These are phyloP conservation scores for Cyprichromis sp. DNA, from an alignment of 2,113 vertebrate genomes.

Conservation along the genomic window DNA sequence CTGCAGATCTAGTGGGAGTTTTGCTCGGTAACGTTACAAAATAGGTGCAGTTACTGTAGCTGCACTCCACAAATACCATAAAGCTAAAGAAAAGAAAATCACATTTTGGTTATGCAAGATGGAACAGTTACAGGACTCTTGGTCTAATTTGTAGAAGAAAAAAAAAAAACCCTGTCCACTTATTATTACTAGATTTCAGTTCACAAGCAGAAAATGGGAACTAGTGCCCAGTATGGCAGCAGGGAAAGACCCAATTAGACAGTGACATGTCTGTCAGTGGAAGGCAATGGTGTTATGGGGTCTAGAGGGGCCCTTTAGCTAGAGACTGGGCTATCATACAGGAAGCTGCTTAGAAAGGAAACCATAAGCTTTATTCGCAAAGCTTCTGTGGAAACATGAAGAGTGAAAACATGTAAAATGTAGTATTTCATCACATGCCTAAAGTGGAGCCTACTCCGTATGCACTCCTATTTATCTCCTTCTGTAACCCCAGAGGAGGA, in stretches of 20 bases:
- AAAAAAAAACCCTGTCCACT: not conserved
- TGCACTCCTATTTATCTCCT: not conserved
- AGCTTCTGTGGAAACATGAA: not conserved
- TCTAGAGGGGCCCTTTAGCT: not conserved
- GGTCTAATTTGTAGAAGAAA: not conserved
- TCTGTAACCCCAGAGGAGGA: slow-evolving; percentile 10
- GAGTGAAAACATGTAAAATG: not conserved
- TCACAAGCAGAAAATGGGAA: not conserved
- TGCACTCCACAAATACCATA: not conserved
- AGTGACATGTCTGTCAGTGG: not conserved
- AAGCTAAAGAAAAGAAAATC: not conserved
- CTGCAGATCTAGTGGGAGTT: not conserved
- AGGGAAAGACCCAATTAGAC: slow-evolving; percentile 12
- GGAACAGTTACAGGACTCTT: not conserved
- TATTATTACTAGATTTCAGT: not conserved
- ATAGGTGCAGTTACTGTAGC: not conserved
- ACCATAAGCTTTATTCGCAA: not conserved
- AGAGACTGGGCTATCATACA: not conserved
- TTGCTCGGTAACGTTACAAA: not conserved
- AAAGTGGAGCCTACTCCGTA: not conserved
- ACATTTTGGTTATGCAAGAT: not conserved
- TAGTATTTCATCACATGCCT: not conserved
- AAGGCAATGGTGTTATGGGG: not conserved
- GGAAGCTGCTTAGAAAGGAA: not conserved
- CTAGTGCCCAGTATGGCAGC: not conserved